Conservation (phyloP, 2,113 vertebrate genomes). For the Sinosuthora webbiana region DNA sequence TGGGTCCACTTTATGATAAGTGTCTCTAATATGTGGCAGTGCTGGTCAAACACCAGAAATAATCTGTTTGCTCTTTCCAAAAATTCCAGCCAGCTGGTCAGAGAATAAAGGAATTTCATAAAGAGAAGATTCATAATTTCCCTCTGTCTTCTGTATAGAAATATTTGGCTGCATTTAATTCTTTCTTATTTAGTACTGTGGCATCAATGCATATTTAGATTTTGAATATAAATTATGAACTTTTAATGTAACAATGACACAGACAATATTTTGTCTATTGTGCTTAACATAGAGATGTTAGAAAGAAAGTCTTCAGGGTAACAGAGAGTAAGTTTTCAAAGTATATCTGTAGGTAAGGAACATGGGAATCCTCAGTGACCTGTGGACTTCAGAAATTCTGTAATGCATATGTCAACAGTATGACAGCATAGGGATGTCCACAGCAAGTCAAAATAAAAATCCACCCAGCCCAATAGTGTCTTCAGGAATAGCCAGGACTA, state of each 20-base stretch:
- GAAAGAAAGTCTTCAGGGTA: neutral
- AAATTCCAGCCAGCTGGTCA: conserved; percentile 27
- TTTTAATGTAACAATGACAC: neutral
- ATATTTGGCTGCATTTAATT: neutral
- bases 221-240: neutral
- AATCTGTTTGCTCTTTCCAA: neutral
- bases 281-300: neutral
- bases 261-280: neutral
- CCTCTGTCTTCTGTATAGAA: neutral
- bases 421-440: neutral
- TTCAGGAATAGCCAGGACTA: neutral
- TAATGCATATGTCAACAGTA: neutral
- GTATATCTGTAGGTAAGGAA: neutral
- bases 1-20: conserved; percentile 33
- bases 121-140: neutral
- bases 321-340: neutral
- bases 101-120: conserved; percentile 38
- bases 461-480: neutral
- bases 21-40: conserved; percentile 29
- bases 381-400: neutral
- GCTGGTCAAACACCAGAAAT: conserved; percentile 49
- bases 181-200: neutral
- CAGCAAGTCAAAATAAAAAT: neutral
- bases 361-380: neutral
- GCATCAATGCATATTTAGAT: neutral